These are phyloP conservation scores for Apamea crenata DNA, from an alignment of 2,888 invertebrate species.

Conservation along the genomic window DNA sequence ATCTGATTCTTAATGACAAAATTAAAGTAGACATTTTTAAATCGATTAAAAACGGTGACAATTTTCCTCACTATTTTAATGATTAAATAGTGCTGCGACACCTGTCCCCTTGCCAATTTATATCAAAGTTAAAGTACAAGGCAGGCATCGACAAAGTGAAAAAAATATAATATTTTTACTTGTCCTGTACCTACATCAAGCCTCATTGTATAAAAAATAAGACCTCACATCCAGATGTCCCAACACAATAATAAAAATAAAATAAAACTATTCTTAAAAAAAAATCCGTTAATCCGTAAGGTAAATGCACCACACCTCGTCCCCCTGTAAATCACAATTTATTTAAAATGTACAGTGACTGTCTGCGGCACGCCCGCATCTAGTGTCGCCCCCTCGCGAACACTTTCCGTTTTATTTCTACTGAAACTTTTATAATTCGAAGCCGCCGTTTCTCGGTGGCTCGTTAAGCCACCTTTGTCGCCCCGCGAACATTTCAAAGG, in stretches of 20 bases:
- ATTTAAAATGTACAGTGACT: conserved; percentile 70
- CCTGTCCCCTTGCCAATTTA: neutral
- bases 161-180: neutral
- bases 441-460: conserved; percentile 73
- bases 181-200: neutral
- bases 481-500: conserved; percentile 74
- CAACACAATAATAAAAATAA: conserved; percentile 36
- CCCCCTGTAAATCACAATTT: conserved; percentile 71
- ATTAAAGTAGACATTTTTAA: neutral
- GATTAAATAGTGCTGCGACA: conserved; percentile 8
- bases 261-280: conserved; percentile 24
- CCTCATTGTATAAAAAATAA: neutral
- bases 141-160: neutral
- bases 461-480: conserved; percentile 84
- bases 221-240: conserved; percentile 26
- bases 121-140: neutral
- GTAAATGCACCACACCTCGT: conserved; percentile 63
- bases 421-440: conserved; percentile 77
- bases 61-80: neutral
- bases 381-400: conserved; percentile 62
- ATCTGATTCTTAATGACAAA: conserved; percentile 5
- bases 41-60: neutral
- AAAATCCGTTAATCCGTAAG: conserved; percentile 46
- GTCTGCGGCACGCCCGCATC: conserved; percentile 69
- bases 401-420: conserved; percentile 74